Conservation (phyloP, 1,140 invertebrate genomes). For the Sycophaga agraensis region DNA sequence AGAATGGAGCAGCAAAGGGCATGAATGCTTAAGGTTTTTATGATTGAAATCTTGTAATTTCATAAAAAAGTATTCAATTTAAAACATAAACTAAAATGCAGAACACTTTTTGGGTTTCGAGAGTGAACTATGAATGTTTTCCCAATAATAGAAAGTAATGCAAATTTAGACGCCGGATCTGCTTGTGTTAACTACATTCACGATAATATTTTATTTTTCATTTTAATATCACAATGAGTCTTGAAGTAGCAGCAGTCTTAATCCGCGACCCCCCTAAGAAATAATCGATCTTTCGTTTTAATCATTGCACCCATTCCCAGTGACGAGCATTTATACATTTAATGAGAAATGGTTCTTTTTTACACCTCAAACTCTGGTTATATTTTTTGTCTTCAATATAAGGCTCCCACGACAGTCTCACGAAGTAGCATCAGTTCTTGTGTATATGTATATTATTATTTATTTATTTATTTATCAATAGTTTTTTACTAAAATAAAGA, state of each 20-base stretch:
- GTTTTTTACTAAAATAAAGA: slow-evolving; percentile 16
- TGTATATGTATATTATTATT: slow-evolving; percentile 20
- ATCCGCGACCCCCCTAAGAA: slow-evolving; percentile 30
- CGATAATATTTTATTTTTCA: slow-evolving; percentile 8
- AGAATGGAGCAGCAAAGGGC: too few species aligned
- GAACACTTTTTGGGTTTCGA: too few species aligned
- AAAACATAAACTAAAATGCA: too few species aligned
- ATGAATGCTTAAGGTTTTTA: too few species aligned
- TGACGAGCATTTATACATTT: neutral
- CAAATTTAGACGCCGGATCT: neutral
- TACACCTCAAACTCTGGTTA: slow-evolving; percentile 29
- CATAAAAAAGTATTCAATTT: too few species aligned
- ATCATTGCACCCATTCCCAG: slow-evolving; percentile 17
- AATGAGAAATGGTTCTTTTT: slow-evolving; percentile 14
- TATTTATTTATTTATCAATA: slow-evolving; percentile 1
- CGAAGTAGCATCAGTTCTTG: slow-evolving; percentile 45
- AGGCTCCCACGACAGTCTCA: slow-evolving; percentile 45
- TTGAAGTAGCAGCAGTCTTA: slow-evolving; percentile 32
- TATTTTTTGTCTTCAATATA: slow-evolving; percentile 38
- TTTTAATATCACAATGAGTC: slow-evolving; percentile 35
- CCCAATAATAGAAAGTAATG: neutral
- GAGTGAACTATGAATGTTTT: neutral
- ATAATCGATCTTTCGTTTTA: slow-evolving; percentile 15
- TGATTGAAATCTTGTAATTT: too few species aligned
- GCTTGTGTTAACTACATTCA: slow-evolving; percentile 5